Evolutionary conservation across 2,797 vertebrate genomes (phyloP), one percentile per base, ranked within the genome.

Genomic region (Gorsachius magnificus): DNA sequence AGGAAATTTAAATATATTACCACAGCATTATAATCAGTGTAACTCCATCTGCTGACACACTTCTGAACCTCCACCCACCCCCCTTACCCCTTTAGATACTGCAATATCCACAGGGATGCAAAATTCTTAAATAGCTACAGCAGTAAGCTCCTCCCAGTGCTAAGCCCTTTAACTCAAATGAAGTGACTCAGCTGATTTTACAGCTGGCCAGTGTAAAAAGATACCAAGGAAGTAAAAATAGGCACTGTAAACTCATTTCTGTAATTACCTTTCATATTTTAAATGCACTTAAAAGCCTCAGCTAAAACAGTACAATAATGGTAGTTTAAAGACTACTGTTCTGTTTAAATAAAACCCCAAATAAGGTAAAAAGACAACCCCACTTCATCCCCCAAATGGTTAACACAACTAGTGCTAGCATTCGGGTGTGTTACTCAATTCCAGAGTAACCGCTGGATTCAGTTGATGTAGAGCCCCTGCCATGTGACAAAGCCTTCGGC

Each of bases 141-240:
- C 86, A 91, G 51, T 71, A 93, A 84, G 25, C 90, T 93, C 63
- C 72, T 88, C 36, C 29, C 75, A 72, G 43, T 5, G 17, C 83
- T 92, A 94, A 93, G 77, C 74, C 60, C 41, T 89, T 90, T 63
- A 84, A 88, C 72, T 26, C 63, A 0, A 93, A 94, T 36, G 14
- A 95, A 87, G 68, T 96, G 94, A 96, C 93, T 96, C 93, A 95
- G 90, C 86, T 79, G 83, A 95, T 95, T 96, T 79, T 91, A 83
- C 64, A 87, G 71, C 56, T 69, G 51, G 68, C n/a, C 80, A 79
- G 77, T 26, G 38, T 80, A 83, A 84, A 94, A 84, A 94, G 48
- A 93, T 53, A 94, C 12, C 46, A 65, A 87, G 68, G 60, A 78
- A 87, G 48, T 89, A 93, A 92, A 94, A 93, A 89, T 18, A 90